Evolutionary conservation across 64 coral and sea anemone species (phyloP).

Genomic region (Actinia equina): DNA sequence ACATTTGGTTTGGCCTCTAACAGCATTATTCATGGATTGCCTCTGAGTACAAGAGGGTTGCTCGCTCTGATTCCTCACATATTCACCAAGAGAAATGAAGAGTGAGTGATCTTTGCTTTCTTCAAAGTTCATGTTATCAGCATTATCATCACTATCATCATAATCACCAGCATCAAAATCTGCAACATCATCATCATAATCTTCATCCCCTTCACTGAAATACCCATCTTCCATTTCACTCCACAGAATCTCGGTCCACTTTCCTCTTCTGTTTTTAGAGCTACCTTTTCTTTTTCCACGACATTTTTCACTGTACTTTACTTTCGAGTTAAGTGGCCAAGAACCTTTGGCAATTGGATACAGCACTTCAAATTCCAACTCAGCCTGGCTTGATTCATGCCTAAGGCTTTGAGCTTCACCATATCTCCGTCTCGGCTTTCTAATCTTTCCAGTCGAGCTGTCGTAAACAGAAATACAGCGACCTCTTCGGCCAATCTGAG

Average conservation of each 20-base stretch:
- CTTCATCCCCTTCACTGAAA: background rate
- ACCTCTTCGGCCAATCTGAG: background rate
- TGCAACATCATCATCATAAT: background rate
- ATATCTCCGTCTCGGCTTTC: constrained; percentile 22
- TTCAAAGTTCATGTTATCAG: background rate
- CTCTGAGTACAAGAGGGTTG: background rate
- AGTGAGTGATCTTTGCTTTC: background rate
- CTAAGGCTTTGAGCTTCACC: constrained; percentile 24
- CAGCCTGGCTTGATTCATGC: background rate
- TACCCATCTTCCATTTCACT: background rate
- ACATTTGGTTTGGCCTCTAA: background rate
- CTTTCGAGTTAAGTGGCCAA: background rate
- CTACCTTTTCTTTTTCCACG: background rate
- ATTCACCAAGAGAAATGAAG: background rate
- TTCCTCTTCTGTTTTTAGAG: background rate
- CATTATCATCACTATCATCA: background rate
- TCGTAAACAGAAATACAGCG: constrained; percentile 39
- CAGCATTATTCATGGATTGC: background rate
- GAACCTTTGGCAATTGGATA: background rate
- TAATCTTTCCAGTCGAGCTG: constrained; percentile 4
- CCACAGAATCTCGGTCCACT: background rate
- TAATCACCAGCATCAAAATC: background rate
- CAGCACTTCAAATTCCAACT: background rate
- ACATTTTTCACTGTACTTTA: background rate
- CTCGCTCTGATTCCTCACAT: background rate